Conservation (phyloP, 2,888 invertebrate genomes). For the Torymus auratus region DNA sequence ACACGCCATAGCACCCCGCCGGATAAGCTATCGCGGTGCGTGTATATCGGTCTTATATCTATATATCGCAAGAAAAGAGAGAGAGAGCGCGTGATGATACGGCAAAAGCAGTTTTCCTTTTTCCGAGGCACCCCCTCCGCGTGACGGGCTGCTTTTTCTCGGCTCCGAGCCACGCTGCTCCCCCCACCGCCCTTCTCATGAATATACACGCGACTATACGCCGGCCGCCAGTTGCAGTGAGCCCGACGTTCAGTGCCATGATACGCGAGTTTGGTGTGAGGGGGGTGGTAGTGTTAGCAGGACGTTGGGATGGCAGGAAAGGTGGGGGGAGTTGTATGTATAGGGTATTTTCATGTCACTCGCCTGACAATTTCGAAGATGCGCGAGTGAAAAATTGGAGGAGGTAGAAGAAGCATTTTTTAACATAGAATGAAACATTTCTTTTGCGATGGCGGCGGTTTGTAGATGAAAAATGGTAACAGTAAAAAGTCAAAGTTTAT, state of each 20-base stretch:
- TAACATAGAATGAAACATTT: no score
- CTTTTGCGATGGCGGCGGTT: no score
- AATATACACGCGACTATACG: constrained; percentile 50
- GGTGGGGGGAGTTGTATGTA: no score
- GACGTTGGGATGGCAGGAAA: no score
- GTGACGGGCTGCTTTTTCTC: constrained; percentile 30
- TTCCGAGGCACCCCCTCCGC: not conserved
- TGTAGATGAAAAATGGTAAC: no score
- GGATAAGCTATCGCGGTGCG: constrained; percentile 45
- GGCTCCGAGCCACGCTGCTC: not conserved
- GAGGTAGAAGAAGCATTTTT: no score
- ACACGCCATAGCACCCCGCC: constrained; percentile 1
- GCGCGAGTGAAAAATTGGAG: no score
- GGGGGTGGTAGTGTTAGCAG: not conserved
- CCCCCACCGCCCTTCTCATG: constrained; percentile 40
- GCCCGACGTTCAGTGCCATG: not conserved
- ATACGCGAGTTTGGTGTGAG: not conserved
- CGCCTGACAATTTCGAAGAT: no score
- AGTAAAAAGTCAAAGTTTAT: no score
- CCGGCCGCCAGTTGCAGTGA: constrained; percentile 49
- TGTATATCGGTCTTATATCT: constrained; percentile 14
- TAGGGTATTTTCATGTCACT: no score
- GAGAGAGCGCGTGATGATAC: constrained; percentile 40
- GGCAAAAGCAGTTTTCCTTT: constrained; percentile 50
- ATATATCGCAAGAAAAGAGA: constrained; percentile 12